Conservation (phyloP, 2,113 vertebrate genomes). For the Origma solitaria region DNA sequence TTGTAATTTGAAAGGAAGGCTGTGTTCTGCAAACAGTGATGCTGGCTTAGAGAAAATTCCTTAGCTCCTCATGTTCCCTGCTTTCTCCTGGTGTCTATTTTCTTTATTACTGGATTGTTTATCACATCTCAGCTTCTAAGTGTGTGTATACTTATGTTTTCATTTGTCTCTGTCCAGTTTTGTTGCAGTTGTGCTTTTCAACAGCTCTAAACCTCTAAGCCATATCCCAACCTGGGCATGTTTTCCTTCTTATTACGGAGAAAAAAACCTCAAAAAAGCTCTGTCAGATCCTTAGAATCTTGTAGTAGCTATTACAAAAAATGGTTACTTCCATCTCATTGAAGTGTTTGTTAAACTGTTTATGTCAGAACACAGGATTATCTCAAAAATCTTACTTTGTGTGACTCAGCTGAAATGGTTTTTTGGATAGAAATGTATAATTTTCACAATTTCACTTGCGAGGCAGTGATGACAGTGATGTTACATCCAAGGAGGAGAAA, state of each 20-base stretch:
- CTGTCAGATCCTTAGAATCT: not conserved
- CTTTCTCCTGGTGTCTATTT: not conserved
- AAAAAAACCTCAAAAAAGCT: not conserved
- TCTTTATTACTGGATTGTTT: not conserved
- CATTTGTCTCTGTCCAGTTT: not conserved
- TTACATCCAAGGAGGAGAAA: not conserved
- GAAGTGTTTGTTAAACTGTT: not conserved
- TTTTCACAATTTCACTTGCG: not conserved
- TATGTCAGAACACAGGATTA: not conserved
- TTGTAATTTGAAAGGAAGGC: not conserved
- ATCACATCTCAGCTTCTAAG: not conserved
- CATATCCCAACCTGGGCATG: not conserved
- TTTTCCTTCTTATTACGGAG: not conserved
- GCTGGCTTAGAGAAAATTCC: not conserved
- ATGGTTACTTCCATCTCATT: not conserved
- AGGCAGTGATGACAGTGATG: not conserved
- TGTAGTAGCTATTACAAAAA: not conserved
- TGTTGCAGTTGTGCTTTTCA: not conserved
- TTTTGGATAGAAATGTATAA: not conserved
- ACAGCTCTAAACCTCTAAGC: not conserved
- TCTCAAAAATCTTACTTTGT: not conserved
- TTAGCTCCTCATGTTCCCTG: fast-evolving
- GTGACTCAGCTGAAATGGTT: not conserved
- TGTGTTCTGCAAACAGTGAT: not conserved
- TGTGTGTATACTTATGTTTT: not conserved